Evolutionary conservation across 2,113 vertebrate species (phyloP), one percentile per base, ranked within the genome.

Genomic region (Stegostoma tigrinum): DNA sequence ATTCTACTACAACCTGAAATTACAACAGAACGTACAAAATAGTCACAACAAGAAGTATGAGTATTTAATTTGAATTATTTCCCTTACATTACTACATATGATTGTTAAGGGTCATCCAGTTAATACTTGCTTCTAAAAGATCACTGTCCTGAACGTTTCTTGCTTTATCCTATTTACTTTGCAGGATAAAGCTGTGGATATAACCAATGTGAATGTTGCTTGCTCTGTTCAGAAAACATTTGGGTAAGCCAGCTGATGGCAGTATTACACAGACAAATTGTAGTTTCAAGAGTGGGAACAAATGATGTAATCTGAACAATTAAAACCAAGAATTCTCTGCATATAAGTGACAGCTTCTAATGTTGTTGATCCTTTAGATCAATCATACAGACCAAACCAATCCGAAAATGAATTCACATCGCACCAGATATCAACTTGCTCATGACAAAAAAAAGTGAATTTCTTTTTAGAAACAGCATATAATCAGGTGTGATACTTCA

Each of bases 1-100:
- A 96, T 48, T 97, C 98, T 96, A 99, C 17, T 61, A 97, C 96
- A 96, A 99, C 98, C 99, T 99, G 95, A 52, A 61, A 95, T 95
- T 14, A 75, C 38, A 95, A 72, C 12, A 72, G 27, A 52, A 52
- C 42, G 6, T 2, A 70, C 23, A 70, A 70, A 70, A 38, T 94
- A 15, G 10, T 19, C 27, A 72, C 24, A 52, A 75, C 94, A 95
- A 14, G 14, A 95, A n/a, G 34, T 8, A 67, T 42, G 67, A 95
- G 23, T 12, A 30, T 95, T 72, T 27, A 27, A 72, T 70, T 72
- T 34, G 19, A 94, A 45, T 94, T 34, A n/a, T 1, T 17, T 42
- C 17, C n/a, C 23, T 93, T 70, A 95, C 66, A 19, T 6, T 67
- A 5, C 23, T 23, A 5, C 7, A 38, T 21, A 7, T n/a, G n/a